A percentile compares a stretch with the other conserved stretches of the same genome.
These are phyloP conservation scores for Anthopleura xanthogrammica DNA, from an alignment of 92 coral and sea anemone genomes.

Conservation along the genomic window DNA sequence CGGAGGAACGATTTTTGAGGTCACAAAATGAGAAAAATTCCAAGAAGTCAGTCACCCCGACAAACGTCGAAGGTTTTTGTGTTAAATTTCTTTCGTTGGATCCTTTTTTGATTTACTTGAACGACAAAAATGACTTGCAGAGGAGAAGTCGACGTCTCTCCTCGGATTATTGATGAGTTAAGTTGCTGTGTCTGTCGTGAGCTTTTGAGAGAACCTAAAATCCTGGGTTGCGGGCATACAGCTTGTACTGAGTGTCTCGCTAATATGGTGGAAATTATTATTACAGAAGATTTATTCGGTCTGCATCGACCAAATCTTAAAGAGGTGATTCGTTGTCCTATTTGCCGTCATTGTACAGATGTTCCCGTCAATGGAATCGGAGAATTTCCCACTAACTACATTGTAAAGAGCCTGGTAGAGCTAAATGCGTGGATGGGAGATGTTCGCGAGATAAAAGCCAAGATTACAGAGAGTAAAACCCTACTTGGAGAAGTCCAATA, in stretches of 20 bases:
- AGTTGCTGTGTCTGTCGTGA: constrained; percentile 58
- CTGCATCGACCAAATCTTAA: not conserved
- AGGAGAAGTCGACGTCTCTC: constrained; percentile 1
- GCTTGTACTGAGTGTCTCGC: constrained; percentile 40
- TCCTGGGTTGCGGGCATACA: constrained; percentile 44
- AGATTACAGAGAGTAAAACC: constrained; percentile 24
- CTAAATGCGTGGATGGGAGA: constrained; percentile 26
- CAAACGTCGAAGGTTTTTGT: not conserved
- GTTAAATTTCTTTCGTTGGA: not conserved
- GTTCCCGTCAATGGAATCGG: constrained; percentile 44
- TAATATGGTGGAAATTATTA: constrained; percentile 15
- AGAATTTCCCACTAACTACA: constrained; percentile 48
- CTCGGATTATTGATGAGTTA: constrained; percentile 39
- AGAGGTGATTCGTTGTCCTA: constrained; percentile 52
- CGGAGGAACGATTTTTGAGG: no score
- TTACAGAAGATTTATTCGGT: not conserved
- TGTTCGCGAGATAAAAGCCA: constrained; percentile 30
- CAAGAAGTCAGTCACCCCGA: not conserved
- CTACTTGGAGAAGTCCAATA: constrained; percentile 27
- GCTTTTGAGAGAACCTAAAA: constrained; percentile 54
- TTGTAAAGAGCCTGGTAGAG: constrained; percentile 32
- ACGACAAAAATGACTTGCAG: not conserved
- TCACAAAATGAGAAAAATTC: not conserved
- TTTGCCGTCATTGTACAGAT: constrained; percentile 45
- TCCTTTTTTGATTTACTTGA: not conserved